Percentiles rank a stretch among this genome's conserved stretches.
These are phyloP conservation scores for Philopotamus ludificatus DNA, from an alignment of 1,140 invertebrate genomes.

Conservation along the genomic window DNA sequence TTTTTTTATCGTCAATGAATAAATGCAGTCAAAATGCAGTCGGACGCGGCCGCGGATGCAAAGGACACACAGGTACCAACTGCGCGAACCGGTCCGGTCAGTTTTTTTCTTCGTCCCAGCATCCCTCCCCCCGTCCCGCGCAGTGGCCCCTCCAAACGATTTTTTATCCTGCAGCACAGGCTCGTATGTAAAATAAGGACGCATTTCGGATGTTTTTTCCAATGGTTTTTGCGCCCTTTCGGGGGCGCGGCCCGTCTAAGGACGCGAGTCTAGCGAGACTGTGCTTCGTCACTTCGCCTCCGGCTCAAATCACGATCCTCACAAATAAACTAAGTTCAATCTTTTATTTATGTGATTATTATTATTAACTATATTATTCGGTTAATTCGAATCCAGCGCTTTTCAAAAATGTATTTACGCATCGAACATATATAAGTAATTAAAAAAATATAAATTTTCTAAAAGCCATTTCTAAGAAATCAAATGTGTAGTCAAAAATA, in stretches of 20 bases:
- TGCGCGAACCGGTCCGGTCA: slow-evolving; percentile 17
- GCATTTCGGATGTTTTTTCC: slow-evolving; percentile 14
- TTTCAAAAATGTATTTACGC: no score
- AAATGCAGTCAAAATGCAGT: slow-evolving; percentile 29
- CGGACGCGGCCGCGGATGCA: slow-evolving; percentile 11
- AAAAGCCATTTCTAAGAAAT: no score
- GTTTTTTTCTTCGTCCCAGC: slow-evolving; percentile 23
- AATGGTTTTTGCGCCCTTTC: slow-evolving; percentile 14
- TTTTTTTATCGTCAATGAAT: background rate
- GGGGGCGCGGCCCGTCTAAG: background rate
- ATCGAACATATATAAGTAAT: no score
- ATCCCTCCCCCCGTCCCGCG: background rate
- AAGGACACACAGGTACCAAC: slow-evolving; percentile 30
- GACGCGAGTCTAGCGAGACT: slow-evolving; percentile 22
- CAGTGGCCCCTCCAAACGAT: background rate
- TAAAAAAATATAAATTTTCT: no score
- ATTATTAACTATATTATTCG: no score
- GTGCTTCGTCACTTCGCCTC: slow-evolving; percentile 29
- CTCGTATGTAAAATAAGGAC: slow-evolving; percentile 8
- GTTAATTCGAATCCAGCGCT: no score
- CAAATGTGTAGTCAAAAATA: no score
- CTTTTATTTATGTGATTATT: slow-evolving; percentile 2
- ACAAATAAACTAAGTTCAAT: slow-evolving; percentile 33
- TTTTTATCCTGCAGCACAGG: slow-evolving; percentile 3
- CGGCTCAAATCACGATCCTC: slow-evolving; percentile 29